Evolutionary conservation across 1,140 invertebrate genomes (phyloP).

Genomic region (Prorops nasuta): DNA sequence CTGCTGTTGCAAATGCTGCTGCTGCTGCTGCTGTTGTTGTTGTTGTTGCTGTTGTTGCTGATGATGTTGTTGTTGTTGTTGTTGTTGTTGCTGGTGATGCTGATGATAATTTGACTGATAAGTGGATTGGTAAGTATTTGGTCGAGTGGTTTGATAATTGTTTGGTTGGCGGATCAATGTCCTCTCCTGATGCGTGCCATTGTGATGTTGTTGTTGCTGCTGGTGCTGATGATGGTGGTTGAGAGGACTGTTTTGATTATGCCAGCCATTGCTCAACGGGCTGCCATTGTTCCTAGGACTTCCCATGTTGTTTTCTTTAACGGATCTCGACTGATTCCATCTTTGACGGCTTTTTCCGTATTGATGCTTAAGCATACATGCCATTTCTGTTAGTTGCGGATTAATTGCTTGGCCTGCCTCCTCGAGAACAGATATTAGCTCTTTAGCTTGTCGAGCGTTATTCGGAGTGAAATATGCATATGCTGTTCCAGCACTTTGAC

Average conservation of each 20-base stretch:
- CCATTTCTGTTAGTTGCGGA: constrained; percentile 68
- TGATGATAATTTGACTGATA: constrained; percentile 26
- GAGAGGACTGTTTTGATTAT: constrained; percentile 33
- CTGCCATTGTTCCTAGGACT: constrained; percentile 50
- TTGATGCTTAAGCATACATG: constrained; percentile 53
- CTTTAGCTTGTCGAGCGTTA: constrained; percentile 87
- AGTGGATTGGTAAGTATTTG: constrained; percentile 40
- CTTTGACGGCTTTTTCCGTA: constrained; percentile 55
- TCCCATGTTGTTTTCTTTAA: constrained; percentile 46
- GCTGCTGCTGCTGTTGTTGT: constrained; percentile 7
- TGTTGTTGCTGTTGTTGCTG: constrained; percentile 13
- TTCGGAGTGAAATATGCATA: constrained; percentile 96
- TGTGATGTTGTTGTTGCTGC: constrained; percentile 17
- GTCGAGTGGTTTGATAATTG: constrained; percentile 43
- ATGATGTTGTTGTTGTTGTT: constrained; percentile 16
- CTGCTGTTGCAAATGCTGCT: constrained; percentile 13
- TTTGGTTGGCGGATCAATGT: constrained; percentile 40
- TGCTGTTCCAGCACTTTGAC: constrained; percentile 90
- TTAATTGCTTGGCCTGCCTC: constrained; percentile 91
- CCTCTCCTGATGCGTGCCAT: constrained; percentile 27
- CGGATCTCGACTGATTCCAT: constrained; percentile 52
- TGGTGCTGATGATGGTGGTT: constrained; percentile 22
- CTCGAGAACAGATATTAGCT: constrained; percentile 83
- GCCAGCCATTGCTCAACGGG: constrained; percentile 47
- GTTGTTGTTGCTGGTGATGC: constrained; percentile 21